phyloP scores from a whole-genome alignment of 2,797 vertebrate genomes.

The Clarias fuscus region DNA sequence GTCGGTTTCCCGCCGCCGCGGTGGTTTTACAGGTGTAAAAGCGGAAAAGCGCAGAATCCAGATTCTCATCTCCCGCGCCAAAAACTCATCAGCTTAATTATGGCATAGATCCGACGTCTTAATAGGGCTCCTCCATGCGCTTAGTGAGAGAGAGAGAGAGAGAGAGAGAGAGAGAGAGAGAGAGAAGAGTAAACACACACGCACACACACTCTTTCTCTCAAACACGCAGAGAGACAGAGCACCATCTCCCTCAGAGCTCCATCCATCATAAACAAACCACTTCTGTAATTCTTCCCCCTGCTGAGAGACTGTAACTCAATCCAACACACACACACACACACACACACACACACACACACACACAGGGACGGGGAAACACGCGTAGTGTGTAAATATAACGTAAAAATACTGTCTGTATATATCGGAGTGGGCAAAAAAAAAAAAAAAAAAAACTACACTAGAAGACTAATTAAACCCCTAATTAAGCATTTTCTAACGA shows the following conservation, averaged over 20 bases:
- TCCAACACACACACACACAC: slow-evolving; percentile 2
- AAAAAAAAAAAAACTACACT: not conserved
- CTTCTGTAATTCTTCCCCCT: slow-evolving; percentile 20
- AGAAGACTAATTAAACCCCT: too few species aligned
- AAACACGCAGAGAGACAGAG: slow-evolving; percentile 5
- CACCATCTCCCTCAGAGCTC: not conserved
- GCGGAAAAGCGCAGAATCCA: not conserved
- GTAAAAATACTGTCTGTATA: not conserved
- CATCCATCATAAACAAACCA: slow-evolving; percentile 47
- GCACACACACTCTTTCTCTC: slow-evolving; percentile 14
- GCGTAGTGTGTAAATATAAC: too few species aligned
- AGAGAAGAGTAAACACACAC: not conserved
- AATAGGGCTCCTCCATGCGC: not conserved
- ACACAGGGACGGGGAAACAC: not conserved
- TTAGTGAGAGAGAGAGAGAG: slow-evolving; percentile 8
- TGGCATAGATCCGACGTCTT: slow-evolving; percentile 20
- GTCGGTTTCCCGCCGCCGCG: not conserved
- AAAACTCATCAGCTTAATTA: slow-evolving; percentile 59
- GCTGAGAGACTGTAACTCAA: slow-evolving; percentile 9
- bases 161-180: slow-evolving; percentile 23
- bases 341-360: not conserved
- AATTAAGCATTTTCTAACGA: too few species aligned
- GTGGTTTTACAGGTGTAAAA: not conserved
- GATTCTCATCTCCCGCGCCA: slow-evolving; percentile 28
- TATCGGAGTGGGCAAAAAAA: not conserved